Evolutionary conservation across 2,797 vertebrate genomes (phyloP), one percentile per base, ranked within the genome.

Genomic region (Delichon dasypus): DNA sequence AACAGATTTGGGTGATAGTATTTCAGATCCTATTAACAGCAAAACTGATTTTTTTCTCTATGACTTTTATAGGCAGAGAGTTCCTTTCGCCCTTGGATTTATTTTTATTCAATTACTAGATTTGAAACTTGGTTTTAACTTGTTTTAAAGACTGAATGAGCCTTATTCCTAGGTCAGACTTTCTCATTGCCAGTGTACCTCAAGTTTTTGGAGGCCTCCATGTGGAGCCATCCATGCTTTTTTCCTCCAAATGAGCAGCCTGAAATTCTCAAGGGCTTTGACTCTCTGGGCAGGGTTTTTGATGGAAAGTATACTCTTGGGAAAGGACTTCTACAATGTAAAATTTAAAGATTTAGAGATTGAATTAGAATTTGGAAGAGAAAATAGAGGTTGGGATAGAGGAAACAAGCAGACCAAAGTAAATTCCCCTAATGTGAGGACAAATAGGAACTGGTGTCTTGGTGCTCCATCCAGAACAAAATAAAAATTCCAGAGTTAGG

Each of bases 171-270:
- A 27, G 11, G 21, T 70, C 13, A 62, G 38, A 22, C 12, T 57
- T 72, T 60, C 29, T 42, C 30, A 29, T 14, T 81, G 29, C 20
- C 57, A 7, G 3, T 58, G 17, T 3, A 44, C 38, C 15, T 38
- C 25, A 40, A 3, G 3, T 42, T 77, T 80, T 70, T 40, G 26
- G 13, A 16, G 13, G 7, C 20, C 9, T 70, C 36, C 19, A 3
- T 15, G 8, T 27, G 20, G 16, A 60, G 11, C 27, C 9, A 4
- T 20, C 8, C 0, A 0, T 66, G 29, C 7, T 36, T 36, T 87
- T 81, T 47, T 50, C 54, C 30, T 12, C 45, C 18, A 57, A 13
- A 22, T 27, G 9, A 77, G 29, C 22, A 38, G 16, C 18, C 40
- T 42, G 44, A 77, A 71, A 74, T 10, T n/a, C n/a, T 72, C 36